These are phyloP conservation scores for Pogona vitticeps DNA, from an alignment of 2,113 vertebrate species.

Conservation along the genomic window DNA sequence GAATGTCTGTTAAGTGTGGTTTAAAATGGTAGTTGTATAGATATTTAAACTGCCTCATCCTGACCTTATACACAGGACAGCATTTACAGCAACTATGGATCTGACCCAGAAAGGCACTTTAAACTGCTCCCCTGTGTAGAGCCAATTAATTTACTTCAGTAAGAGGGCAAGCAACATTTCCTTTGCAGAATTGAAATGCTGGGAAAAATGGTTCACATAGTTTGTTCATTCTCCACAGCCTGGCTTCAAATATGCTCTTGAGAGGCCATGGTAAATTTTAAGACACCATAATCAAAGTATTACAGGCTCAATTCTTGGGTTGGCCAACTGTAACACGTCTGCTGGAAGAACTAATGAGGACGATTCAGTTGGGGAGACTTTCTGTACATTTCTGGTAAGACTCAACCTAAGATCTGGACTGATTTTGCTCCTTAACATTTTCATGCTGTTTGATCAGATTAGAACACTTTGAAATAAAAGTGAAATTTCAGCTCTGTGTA, in stretches of 20 bases:
- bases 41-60: background rate
- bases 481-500: background rate
- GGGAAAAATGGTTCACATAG: background rate
- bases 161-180: background rate
- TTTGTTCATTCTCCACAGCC: background rate
- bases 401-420: background rate
- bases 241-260: background rate
- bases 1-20: background rate
- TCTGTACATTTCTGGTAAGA: background rate
- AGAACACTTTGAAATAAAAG: background rate
- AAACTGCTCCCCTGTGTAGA: background rate
- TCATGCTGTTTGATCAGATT: background rate
- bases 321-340: background rate
- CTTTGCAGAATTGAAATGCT: background rate
- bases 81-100: background rate
- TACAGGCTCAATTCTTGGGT: background rate
- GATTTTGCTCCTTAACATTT: background rate
- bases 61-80: background rate
- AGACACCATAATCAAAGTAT: background rate
- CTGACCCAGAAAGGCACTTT: constrained; percentile 1
- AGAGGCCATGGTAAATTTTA: background rate
- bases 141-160: background rate
- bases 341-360: constrained; percentile 5
- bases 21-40: background rate
- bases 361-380: background rate